phyloP scores from a whole-genome alignment of 2,797 vertebrate species.

The Premnoplex brunnescens region DNA sequence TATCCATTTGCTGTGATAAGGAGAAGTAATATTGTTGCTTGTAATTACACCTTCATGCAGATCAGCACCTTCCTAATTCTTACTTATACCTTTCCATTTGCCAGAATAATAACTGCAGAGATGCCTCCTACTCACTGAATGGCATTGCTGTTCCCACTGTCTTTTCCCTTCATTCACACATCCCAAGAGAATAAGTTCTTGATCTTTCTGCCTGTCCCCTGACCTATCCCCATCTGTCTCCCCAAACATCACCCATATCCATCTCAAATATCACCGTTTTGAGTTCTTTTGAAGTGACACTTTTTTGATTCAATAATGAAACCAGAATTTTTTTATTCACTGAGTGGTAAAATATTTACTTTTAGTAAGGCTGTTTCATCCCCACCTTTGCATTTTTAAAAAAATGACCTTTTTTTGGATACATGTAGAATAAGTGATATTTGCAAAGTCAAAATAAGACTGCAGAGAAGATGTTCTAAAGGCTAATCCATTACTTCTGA shows the following conservation, averaged over 20 bases:
- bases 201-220: not conserved
- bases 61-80: not conserved
- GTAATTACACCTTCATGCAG: not conserved
- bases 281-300: not conserved
- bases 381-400: not conserved
- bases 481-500: slow-evolving; percentile 73
- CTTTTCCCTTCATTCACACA: not conserved
- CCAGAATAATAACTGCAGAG: not conserved
- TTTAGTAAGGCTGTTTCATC: slow-evolving; percentile 12
- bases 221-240: not conserved
- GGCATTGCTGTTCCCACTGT: not conserved
- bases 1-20: slow-evolving; percentile 1
- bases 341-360: slow-evolving; percentile 12
- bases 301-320: not conserved
- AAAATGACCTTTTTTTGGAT: slow-evolving; percentile 51
- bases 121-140: not conserved
- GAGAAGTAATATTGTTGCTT: slow-evolving; percentile 12
- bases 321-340: not conserved
- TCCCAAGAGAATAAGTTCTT: not conserved
- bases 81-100: not conserved
- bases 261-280: not conserved
- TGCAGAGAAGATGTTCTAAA: slow-evolving; percentile 54
- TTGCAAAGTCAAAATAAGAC: slow-evolving; percentile 71
- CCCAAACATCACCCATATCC: not conserved
- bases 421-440: slow-evolving; percentile 60